Conservation (phyloP, 2,113 vertebrate genomes). For the Polypterus bichir region DNA sequence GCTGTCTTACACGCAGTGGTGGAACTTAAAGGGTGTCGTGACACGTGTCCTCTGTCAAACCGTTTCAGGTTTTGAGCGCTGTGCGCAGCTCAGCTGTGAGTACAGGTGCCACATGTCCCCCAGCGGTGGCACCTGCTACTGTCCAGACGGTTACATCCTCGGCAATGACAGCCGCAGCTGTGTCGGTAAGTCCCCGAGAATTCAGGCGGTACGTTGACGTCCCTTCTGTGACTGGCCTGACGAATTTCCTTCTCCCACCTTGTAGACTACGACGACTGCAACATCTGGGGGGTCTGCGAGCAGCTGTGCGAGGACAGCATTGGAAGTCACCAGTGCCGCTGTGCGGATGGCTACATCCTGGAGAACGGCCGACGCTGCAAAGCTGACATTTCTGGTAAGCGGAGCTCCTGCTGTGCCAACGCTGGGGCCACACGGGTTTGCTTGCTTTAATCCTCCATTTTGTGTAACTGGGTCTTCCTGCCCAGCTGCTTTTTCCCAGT, state of each 20-base stretch:
- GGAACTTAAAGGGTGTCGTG: too few species aligned
- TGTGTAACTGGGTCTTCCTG: too few species aligned
- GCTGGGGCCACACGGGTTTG: too few species aligned
- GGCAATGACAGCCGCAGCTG: slow-evolving; percentile 52
- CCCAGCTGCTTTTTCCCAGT: too few species aligned
- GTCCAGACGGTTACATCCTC: slow-evolving; percentile 44
- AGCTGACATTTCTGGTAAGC: slow-evolving; percentile 45
- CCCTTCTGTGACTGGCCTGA: background rate
- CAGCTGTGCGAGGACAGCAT: slow-evolving; percentile 50
- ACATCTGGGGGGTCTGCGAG: slow-evolving; percentile 57
- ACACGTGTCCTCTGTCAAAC: background rate
- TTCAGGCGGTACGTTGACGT: too few species aligned
- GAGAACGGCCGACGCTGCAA: slow-evolving; percentile 45
- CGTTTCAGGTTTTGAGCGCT: slow-evolving; percentile 33
- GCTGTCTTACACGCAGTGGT: too few species aligned
- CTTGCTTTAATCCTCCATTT: too few species aligned
- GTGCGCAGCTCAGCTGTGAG: slow-evolving; percentile 48
- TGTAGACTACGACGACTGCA: slow-evolving; percentile 49
- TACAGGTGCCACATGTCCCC: slow-evolving; percentile 42
- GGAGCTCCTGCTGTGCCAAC: background rate
- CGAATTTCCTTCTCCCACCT: background rate
- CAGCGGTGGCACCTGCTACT: slow-evolving; percentile 44
- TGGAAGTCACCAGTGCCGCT: slow-evolving; percentile 47
- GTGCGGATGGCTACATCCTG: slow-evolving; percentile 42
- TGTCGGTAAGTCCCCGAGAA: slow-evolving; percentile 30